Evolutionary conservation across 1,140 invertebrate species (phyloP).

Genomic region (Cyclina sinensis): DNA sequence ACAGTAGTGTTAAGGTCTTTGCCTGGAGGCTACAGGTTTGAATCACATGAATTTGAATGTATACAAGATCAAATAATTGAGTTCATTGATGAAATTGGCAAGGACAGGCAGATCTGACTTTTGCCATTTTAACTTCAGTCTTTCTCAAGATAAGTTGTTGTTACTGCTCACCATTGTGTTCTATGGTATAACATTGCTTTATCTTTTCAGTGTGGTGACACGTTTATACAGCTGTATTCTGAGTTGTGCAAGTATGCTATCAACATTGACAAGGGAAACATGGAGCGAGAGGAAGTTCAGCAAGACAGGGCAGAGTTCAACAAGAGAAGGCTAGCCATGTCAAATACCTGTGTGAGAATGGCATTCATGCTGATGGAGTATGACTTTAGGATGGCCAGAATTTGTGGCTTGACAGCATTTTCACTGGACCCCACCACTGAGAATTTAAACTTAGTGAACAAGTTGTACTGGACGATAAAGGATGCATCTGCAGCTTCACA

Average conservation of each 20-base stretch:
- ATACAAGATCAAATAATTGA: too few relatives aligned
- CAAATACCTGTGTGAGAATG: constrained; percentile 76
- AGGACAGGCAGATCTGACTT: too few relatives aligned
- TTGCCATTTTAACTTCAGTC: too few relatives aligned
- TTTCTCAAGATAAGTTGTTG: too few relatives aligned
- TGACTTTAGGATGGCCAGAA: constrained; percentile 70
- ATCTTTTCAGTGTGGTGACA: constrained; percentile 78
- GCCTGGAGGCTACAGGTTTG: too few relatives aligned
- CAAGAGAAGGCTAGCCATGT: constrained; percentile 72
- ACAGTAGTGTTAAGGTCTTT: too few relatives aligned
- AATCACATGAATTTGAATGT: too few relatives aligned
- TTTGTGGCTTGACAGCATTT: constrained; percentile 78
- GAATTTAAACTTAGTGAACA: constrained; percentile 73
- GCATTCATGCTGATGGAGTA: constrained; percentile 72
- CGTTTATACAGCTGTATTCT: constrained; percentile 77
- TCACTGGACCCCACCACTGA: constrained; percentile 74
- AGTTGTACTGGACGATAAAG: constrained; percentile 71
- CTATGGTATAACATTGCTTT: not conserved
- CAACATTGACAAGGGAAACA: constrained; percentile 79
- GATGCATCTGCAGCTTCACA: constrained; percentile 57
- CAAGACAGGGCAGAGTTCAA: constrained; percentile 66
- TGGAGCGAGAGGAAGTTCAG: constrained; percentile 72
- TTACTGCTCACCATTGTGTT: too few relatives aligned
- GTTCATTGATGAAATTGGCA: too few relatives aligned
- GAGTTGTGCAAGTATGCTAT: constrained; percentile 80